Base-by-base conservation (phyloP, 2,888 invertebrate genomes). In the Mechanitis mazaeus region DNA sequence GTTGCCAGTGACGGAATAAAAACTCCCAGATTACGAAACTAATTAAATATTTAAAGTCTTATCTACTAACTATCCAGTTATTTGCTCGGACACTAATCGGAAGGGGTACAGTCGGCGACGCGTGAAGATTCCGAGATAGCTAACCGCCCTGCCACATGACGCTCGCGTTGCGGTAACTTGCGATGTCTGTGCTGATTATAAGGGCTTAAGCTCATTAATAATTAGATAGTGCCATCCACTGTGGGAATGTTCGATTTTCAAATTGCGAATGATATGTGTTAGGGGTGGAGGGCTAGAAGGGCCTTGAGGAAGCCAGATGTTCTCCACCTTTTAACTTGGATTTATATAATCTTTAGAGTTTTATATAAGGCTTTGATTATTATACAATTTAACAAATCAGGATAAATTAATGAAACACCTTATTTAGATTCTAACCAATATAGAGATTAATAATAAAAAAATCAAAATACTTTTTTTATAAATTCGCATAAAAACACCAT, bases 101-200 rank as follows among this genome's bases (percentile, higher is more conserved):
- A 61, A 70, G 72, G 71, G 71, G 72, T 72, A 68, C 64, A 60
- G 54, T 56, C 75, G 76, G 70, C 76, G 68, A 75, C 77, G 84
- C 86, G 84, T 84, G 82, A 87, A 87, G 87, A 87, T 87, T 69
- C 73, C 74, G 73, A 69, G 83, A 87, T 89, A 88, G 75, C 75
- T 77, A 83, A 83, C 83, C 81, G 83, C 75, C 80, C 71, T 72
- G 74, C 78, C 84, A 81, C 78, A 83, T 84, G 84, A 76, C 81
- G 80, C 75, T 68, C 69, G 63, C 65, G 64, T 66, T 50, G 67
- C 56, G 65, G 58, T 61, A 64, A 62, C 63, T 63, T 62, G 66
- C 66, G 68, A 67, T 60, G 63, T 64, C 59, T 62, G 64, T 58
- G 64, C 62, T 59, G 68, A 70, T 70, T 65, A 69, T 59, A 63